Evolutionary conservation across 2,888 invertebrate genomes (phyloP).

Genomic region (Branchellion lobata): DNA sequence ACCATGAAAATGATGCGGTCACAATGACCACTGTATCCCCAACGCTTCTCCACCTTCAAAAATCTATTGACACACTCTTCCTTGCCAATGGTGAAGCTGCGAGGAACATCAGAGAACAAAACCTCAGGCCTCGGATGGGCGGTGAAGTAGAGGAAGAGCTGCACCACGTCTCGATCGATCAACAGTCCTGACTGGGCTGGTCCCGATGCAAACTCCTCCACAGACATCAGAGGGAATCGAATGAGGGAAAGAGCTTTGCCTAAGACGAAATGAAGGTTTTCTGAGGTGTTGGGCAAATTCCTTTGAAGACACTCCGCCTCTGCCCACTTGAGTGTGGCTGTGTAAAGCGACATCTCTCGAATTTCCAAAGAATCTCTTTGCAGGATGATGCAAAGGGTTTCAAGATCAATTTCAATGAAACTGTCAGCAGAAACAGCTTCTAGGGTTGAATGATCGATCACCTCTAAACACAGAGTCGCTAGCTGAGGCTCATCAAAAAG

Average conservation of each 20-base stretch:
- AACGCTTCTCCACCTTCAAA: slow-evolving; percentile 92
- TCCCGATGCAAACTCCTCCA: slow-evolving; percentile 90
- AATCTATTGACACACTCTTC: slow-evolving; percentile 93
- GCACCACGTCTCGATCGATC: slow-evolving; percentile 87
- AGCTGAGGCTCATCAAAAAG: slow-evolving; percentile 94
- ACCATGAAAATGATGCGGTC: slow-evolving; percentile 93
- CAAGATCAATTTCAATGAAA: slow-evolving; percentile 90
- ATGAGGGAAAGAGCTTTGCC: slow-evolving; percentile 78
- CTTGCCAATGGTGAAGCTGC: slow-evolving; percentile 82
- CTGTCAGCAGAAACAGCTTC: slow-evolving; percentile 93
- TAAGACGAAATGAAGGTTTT: slow-evolving; percentile 67
- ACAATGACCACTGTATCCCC: slow-evolving; percentile 92
- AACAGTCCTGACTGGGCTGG: slow-evolving; percentile 89
- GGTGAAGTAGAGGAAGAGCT: slow-evolving; percentile 90
- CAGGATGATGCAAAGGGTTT: slow-evolving; percentile 85
- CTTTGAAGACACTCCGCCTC: slow-evolving; percentile 82
- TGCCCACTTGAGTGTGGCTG: slow-evolving; percentile 90
- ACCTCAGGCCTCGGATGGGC: slow-evolving; percentile 82
- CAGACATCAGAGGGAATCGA: slow-evolving; percentile 87
- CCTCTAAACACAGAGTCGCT: slow-evolving; percentile 77
- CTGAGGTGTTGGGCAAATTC: slow-evolving; percentile 77
- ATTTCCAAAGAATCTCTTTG: slow-evolving; percentile 90
- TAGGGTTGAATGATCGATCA: slow-evolving; percentile 92
- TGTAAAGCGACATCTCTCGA: slow-evolving; percentile 79
- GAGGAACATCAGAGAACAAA: slow-evolving; percentile 77